Evolutionary conservation across 30 jellyfish, hydroid and myxozoan genomes (phyloP).

Genomic region (Turritopsis dohrnii): DNA sequence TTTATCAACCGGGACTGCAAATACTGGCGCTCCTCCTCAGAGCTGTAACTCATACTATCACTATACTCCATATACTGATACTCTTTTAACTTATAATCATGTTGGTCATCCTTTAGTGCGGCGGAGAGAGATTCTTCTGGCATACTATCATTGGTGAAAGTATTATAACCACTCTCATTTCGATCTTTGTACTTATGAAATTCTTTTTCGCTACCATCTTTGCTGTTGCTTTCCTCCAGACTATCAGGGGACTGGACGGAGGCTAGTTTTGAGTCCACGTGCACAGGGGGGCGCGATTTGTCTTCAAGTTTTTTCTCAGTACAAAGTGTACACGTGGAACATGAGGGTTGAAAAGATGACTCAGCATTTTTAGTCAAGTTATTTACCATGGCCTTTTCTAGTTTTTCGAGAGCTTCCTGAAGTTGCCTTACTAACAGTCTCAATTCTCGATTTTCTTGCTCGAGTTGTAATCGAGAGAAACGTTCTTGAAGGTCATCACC

Average conservation of each 20-base stretch:
- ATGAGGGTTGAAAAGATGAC: constrained; percentile 18
- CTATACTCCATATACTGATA: constrained; percentile 33
- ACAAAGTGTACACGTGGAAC: constrained; percentile 42
- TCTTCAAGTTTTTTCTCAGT: constrained; percentile 24
- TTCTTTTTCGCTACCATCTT: constrained; percentile 11
- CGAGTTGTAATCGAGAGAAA: constrained; percentile 85
- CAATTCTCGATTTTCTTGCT: constrained; percentile 90
- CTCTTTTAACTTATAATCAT: constrained; percentile 19
- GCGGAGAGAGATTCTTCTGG: constrained; percentile 2
- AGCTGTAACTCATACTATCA: constrained; percentile 18
- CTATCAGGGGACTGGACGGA: constrained; percentile 28
- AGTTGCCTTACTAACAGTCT: constrained; percentile 55
- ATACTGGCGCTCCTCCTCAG: constrained; percentile 28
- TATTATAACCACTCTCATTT: constrained; percentile 21
- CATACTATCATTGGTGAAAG: constrained; percentile 19
- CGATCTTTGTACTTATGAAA: constrained; percentile 6
- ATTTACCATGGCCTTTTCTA: constrained; percentile 68
- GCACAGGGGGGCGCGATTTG: constrained; percentile 28
- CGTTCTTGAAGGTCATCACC: constrained; percentile 91
- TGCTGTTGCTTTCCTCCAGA: constrained; percentile 22
- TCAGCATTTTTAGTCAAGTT: constrained; percentile 33
- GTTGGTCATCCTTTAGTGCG: neutral
- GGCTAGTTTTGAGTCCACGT: constrained; percentile 8
- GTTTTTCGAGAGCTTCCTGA: constrained; percentile 88
- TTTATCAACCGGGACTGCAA: constrained; percentile 18